These are phyloP conservation scores for Tenrec ecaudatus DNA, from an alignment of 2,113 vertebrate genomes.

Conservation along the genomic window DNA sequence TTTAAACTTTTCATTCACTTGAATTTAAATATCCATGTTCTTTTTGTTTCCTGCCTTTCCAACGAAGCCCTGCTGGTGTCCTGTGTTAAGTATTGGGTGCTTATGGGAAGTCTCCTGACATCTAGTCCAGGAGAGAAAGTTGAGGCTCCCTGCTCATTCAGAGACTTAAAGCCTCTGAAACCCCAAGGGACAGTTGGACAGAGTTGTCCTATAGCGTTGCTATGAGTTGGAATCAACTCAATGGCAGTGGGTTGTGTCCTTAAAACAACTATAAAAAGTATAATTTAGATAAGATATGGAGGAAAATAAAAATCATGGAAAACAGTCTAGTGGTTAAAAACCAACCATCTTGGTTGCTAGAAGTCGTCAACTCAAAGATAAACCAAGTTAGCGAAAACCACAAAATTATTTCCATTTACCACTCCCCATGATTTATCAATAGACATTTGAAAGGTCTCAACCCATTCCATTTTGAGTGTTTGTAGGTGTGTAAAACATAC, in stretches of 20 bases:
- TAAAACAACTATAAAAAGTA: neutral
- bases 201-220: neutral
- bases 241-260: no score
- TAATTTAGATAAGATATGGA: neutral
- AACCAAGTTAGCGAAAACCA: neutral
- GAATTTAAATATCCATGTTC: neutral
- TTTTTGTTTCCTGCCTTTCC: constrained; percentile 44
- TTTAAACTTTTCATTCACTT: constrained; percentile 43
- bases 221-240: no score
- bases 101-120: no score
- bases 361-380: neutral
- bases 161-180: no score
- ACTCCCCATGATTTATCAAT: neutral
- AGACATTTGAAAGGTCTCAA: neutral
- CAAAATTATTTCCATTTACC: neutral
- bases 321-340: neutral
- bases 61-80: no score
- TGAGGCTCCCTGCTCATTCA: no score
- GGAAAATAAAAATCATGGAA: neutral
- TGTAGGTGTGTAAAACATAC: neutral
- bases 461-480: constrained; percentile 5
- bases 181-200: no score
- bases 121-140: no score
- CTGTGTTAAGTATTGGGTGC: no score
- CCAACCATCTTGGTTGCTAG: neutral